A percentile compares a stretch with the other conserved stretches of the same genome.
These are phyloP conservation scores for Acanthisitta chloris DNA, from an alignment of 2,113 vertebrate genomes.

Conservation along the genomic window DNA sequence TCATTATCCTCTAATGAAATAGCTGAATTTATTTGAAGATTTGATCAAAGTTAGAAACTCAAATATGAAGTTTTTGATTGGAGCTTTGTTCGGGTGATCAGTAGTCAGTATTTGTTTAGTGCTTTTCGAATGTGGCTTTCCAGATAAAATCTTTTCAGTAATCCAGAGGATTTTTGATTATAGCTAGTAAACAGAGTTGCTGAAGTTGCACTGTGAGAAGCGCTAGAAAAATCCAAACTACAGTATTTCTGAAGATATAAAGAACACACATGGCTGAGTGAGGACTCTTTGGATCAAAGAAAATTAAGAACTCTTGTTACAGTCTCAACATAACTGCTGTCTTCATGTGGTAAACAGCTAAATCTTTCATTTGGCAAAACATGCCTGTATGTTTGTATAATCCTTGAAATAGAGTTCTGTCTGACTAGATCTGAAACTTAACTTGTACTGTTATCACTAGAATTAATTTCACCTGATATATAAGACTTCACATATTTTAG, in stretches of 20 bases:
- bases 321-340: not conserved
- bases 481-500: not conserved
- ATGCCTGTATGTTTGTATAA: not conserved
- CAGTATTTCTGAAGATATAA: not conserved
- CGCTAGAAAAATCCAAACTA: not conserved
- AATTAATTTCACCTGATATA: not conserved
- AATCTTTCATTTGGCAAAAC: not conserved
- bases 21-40: not conserved
- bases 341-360: not conserved
- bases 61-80: not conserved
- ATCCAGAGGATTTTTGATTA: not conserved
- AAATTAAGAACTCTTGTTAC: not conserved
- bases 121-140: not conserved
- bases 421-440: not conserved
- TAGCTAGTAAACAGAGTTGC: not conserved
- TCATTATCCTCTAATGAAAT: not conserved
- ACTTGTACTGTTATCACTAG: not conserved
- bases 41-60: not conserved
- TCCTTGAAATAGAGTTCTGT: not conserved
- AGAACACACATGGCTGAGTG: not conserved
- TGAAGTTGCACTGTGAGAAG: not conserved
- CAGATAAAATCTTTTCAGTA: not conserved
- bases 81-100: not conserved
- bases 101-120: not conserved
- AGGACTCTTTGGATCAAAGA: not conserved